Evolutionary conservation across 2,797 vertebrate species (phyloP), one percentile per base, ranked within the genome.

Genomic region (Bradypus variegatus): DNA sequence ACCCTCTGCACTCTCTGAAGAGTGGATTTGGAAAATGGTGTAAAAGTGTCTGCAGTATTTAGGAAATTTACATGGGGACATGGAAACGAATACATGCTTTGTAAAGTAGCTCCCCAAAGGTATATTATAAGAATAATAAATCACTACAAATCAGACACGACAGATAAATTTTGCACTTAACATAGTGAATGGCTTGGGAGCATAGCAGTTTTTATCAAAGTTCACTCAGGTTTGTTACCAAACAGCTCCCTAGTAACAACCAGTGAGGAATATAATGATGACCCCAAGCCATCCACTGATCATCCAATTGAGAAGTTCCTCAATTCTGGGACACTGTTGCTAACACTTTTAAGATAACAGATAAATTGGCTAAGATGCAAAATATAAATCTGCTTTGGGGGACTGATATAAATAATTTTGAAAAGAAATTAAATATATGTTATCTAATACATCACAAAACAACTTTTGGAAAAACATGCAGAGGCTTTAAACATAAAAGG

Each of bases 381-480:
- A 93, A 82, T 82, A 81, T 89, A 92, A 94, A 93, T 90, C 83
- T 90, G 16, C 27, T 92, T 91, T 60, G 62, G 45, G 62, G 77
- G 58, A 41, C 31, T 8, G 60, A 89, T 69, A 76, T 33, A 94
- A 91, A 90, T 91, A 80, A 73, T 89, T 92, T 79, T 58, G 12
- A 92, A 89, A 94, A 87, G 31, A 94, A 92, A 93, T 86, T 82
- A 92, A 86, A 85, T 92, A 78, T 27, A 14, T 88, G 60, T 88
- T 60, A 90, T 45, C 38, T 86, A 91, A 86, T 93, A 88, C 79
- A 90, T 84, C 73, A 77, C 38, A 91, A 91, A 95, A 90, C 62
- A 87, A 87, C 50, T 65, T 81, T 67, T n/a, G 64, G 38, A 88
- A 90, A 93, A 92, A 79, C 4, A 81, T 6, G 5, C 10, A 79